phyloP scores from a whole-genome alignment of 2,888 invertebrate genomes.

The Nomada ferruginata region DNA sequence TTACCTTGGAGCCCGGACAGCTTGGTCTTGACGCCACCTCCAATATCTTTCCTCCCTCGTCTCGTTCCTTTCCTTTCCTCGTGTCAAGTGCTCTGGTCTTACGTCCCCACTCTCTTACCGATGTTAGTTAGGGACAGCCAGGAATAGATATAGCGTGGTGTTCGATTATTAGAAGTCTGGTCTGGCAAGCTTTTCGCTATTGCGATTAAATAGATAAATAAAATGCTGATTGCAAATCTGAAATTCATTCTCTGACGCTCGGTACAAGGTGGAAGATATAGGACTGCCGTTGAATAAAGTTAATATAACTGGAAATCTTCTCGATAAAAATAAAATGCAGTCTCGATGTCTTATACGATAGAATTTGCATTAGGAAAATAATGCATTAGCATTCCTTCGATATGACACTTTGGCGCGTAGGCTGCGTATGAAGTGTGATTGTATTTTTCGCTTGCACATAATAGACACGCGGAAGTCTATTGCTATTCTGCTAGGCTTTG shows the following conservation, averaged over 20 bases:
- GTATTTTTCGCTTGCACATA: background rate
- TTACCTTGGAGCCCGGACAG: constrained; percentile 79
- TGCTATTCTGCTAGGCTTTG: background rate
- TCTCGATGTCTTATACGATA: too few species aligned
- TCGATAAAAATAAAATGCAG: too few species aligned
- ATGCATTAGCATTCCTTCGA: too few species aligned
- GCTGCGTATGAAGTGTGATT: background rate
- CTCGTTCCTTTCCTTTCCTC: constrained; percentile 56
- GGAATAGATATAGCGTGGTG: constrained; percentile 58
- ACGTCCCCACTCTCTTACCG: constrained; percentile 37
- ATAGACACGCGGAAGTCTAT: background rate
- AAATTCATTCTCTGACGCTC: background rate
- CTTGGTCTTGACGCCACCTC: constrained; percentile 60
- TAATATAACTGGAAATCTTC: too few species aligned
- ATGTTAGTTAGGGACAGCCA: constrained; percentile 21
- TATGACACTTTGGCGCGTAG: too few species aligned
- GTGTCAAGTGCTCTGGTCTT: constrained; percentile 40
- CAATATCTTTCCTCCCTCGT: constrained; percentile 55
- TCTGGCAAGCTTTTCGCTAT: constrained; percentile 11
- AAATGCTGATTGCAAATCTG: background rate
- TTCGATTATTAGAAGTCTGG: constrained; percentile 32
- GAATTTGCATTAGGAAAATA: too few species aligned
- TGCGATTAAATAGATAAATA: background rate
- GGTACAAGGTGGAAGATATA: too few species aligned
- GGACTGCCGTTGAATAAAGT: too few species aligned